Conservation (phyloP, 2,888 invertebrate genomes). For the Lordiphosa fenestrarum region DNA sequence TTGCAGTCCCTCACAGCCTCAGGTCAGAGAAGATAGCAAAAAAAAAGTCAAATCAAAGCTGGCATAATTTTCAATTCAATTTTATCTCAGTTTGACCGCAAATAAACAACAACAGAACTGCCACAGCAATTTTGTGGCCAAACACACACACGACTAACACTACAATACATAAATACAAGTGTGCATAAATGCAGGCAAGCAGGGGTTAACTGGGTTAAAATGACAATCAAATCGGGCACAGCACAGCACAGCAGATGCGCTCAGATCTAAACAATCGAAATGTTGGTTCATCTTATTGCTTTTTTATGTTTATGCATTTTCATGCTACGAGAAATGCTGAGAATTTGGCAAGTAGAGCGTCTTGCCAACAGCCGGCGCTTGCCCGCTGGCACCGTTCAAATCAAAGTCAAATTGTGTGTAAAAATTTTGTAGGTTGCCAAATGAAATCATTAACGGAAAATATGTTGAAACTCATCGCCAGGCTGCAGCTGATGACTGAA, state of each 20-base stretch:
- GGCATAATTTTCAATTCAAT: conserved; percentile 55
- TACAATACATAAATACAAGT: conserved; percentile 15
- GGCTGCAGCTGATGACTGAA: conserved; percentile 29
- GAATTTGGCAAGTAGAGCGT: conserved; percentile 48
- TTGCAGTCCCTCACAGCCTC: no score
- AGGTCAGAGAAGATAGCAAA: background rate
- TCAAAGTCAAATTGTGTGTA: conserved; percentile 63
- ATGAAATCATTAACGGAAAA: conserved; percentile 55
- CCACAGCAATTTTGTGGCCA: conserved; percentile 36
- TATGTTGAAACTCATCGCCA: conserved; percentile 21
- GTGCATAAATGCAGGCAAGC: conserved; percentile 24
- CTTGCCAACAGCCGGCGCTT: conserved; percentile 42
- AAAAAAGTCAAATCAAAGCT: conserved; percentile 1
- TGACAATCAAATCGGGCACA: conserved; percentile 55
- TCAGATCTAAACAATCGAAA: conserved; percentile 8
- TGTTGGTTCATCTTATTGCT: background rate
- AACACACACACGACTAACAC: background rate
- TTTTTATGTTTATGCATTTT: conserved; percentile 36
- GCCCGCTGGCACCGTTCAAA: conserved; percentile 37
- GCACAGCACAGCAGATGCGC: conserved; percentile 8
- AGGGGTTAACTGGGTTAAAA: conserved; percentile 66
- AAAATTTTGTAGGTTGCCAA: conserved; percentile 57
- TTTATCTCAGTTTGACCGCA: conserved; percentile 52
- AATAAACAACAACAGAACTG: conserved; percentile 24
- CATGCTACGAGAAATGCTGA: conserved; percentile 44